Conservation (phyloP, 2,888 invertebrate species). For the Rutpela maculata region DNA sequence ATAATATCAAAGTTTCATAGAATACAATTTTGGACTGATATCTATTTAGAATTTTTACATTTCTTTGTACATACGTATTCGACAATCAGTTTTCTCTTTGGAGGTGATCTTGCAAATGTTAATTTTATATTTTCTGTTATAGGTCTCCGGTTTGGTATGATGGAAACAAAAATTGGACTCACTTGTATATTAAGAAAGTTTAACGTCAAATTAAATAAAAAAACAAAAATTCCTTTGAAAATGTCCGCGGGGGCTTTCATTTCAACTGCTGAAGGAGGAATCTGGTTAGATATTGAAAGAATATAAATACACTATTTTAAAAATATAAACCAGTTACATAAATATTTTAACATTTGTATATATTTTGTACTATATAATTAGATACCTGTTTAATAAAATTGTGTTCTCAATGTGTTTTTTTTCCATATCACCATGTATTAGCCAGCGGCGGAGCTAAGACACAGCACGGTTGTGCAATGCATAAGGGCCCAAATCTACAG, state of each 20-base stretch:
- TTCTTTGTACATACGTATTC: not conserved
- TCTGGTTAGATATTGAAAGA: not conserved
- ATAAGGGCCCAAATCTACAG: too few relatives aligned
- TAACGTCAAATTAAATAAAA: slow-evolving; percentile 64
- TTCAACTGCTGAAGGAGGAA: slow-evolving; percentile 57
- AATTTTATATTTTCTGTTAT: slow-evolving; percentile 18
- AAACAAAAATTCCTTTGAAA: slow-evolving; percentile 60
- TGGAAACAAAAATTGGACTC: slow-evolving; percentile 70
- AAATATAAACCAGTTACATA: too few relatives aligned
- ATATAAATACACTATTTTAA: not conserved
- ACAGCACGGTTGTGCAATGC: too few relatives aligned
- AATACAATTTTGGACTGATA: not conserved
- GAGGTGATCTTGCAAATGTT: not conserved
- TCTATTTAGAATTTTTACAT: not conserved
- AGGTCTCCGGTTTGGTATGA: slow-evolving; percentile 60
- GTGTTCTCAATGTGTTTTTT: too few relatives aligned
- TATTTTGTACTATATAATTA: too few relatives aligned
- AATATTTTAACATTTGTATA: too few relatives aligned
- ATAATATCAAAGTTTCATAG: not conserved
- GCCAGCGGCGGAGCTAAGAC: too few relatives aligned
- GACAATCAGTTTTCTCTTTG: not conserved
- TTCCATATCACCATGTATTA: too few relatives aligned
- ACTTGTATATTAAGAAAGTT: slow-evolving; percentile 67
- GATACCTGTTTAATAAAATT: too few relatives aligned
- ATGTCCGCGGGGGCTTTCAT: slow-evolving; percentile 59